These are phyloP conservation scores for Diplogasteroides magnus DNA, from an alignment of 1,140 invertebrate species.

Conservation along the genomic window DNA sequence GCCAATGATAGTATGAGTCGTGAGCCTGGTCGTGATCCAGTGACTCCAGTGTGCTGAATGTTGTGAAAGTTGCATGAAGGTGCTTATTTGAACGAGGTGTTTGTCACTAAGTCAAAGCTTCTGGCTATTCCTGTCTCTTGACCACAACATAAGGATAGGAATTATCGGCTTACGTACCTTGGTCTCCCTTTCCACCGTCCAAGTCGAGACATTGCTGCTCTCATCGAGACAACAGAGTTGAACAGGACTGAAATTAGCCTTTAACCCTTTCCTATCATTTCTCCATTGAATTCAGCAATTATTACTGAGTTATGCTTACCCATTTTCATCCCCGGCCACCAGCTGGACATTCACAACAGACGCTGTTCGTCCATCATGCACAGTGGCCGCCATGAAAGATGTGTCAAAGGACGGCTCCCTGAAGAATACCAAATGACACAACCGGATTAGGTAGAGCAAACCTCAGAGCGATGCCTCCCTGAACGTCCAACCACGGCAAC, in stretches of 20 bases:
- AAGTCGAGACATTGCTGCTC: neutral
- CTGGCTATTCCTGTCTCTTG: no score
- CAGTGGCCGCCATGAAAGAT: conserved; percentile 1
- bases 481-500: conserved; percentile 8
- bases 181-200: neutral
- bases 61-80: neutral
- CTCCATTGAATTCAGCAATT: no score
- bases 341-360: neutral
- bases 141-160: no score
- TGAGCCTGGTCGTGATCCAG: neutral
- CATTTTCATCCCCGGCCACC: neutral
- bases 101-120: no score
- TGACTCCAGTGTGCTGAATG: neutral
- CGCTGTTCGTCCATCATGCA: neutral
- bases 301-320: neutral
- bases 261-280: neutral
- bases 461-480: conserved; percentile 2
- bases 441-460: neutral
- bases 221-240: neutral
- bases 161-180: neutral
- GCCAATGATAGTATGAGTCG: neutral
- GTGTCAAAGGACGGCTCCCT: conserved; percentile 14
- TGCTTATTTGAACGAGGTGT: neutral
- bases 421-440: neutral
- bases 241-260: neutral